Evolutionary conservation across 2,113 vertebrate species (phyloP).

Genomic region (Macaca fascicularis): T2T-MFA8v1.1 NC_088391.1:32878001-32878500

Average conservation of each 20-base stretch:
- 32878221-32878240: background rate
- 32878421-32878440: background rate
- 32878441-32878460: background rate
- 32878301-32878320: background rate
- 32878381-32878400: background rate
- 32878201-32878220: background rate
- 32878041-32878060: slow-evolving; percentile 40
- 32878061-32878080: slow-evolving; percentile 65
- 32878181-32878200: slow-evolving; percentile 34
- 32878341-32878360: background rate
- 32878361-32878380: background rate
- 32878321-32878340: background rate
- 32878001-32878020: slow-evolving; percentile 55
- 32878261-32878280: background rate
- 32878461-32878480: background rate
- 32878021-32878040: slow-evolving; percentile 40
- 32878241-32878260: background rate
- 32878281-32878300: background rate
- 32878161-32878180: background rate
- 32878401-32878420: background rate
- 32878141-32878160: background rate
- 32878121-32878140: slow-evolving; percentile 8
- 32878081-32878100: slow-evolving; percentile 39
- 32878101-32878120: slow-evolving; percentile 38
- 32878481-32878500: background rate